phyloP scores from a whole-genome alignment of 2,888 invertebrate species.

The Embidobia sp. region DNA sequence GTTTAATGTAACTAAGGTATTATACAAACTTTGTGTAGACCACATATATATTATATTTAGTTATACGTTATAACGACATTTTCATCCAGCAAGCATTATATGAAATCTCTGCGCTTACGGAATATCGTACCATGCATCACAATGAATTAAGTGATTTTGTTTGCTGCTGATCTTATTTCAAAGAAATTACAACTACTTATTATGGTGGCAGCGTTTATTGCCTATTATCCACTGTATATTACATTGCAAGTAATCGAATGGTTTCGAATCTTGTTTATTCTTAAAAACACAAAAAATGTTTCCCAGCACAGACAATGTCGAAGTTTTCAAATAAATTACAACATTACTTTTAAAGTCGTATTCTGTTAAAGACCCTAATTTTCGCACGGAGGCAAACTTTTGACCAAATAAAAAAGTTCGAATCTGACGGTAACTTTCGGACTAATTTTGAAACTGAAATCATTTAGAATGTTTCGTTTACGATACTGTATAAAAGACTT shows the following conservation, averaged over 20 bases:
- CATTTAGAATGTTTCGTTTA: conserved; percentile 2
- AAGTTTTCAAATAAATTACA: conserved; percentile 44
- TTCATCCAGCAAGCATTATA: neutral
- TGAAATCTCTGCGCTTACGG: neutral
- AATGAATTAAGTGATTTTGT: neutral
- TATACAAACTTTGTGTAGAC: conserved; percentile 37
- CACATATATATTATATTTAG: conserved; percentile 18
- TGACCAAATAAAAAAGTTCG: conserved; percentile 25
- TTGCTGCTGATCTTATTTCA: neutral
- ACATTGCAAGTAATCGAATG: conserved; percentile 16
- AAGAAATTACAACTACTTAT: neutral
- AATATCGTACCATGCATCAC: conserved; percentile 4
- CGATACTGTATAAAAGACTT: neutral
- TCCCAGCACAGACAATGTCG: too few relatives aligned
- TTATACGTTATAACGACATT: too few relatives aligned
- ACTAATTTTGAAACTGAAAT: conserved; percentile 34
- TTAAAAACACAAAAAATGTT: conserved; percentile 37
- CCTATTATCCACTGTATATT: conserved; percentile 6
- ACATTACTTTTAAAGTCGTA: conserved; percentile 34
- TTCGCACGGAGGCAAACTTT: conserved; percentile 40
- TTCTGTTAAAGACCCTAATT: conserved; percentile 39
- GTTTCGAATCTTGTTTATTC: conserved; percentile 26
- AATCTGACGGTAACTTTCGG: conserved; percentile 8
- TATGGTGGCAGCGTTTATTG: neutral
- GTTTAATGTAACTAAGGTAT: conserved; percentile 28